These are phyloP conservation scores for Sepioteuthis lessoniana DNA, from an alignment of 2,888 invertebrate genomes.

Conservation along the genomic window DNA sequence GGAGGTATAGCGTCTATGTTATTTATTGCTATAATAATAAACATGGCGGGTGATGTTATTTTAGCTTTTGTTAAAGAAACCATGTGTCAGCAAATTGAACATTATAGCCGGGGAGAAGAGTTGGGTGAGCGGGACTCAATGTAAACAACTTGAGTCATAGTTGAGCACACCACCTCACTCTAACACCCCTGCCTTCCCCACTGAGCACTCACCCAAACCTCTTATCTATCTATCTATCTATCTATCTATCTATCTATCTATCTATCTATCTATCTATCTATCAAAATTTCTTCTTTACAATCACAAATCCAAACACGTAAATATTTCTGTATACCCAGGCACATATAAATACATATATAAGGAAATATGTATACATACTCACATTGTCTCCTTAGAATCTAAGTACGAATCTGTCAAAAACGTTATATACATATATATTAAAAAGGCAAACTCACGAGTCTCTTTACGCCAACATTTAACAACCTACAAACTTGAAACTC, in stretches of 20 bases:
- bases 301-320: too few relatives aligned
- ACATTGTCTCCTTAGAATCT: too few relatives aligned
- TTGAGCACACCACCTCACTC: neutral
- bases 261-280: neutral
- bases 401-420: too few relatives aligned
- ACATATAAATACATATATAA: too few relatives aligned
- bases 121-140: constrained; percentile 17
- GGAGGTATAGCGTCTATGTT: constrained; percentile 33
- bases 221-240: neutral
- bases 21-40: constrained; percentile 33
- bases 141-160: constrained; percentile 33
- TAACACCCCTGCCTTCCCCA: neutral
- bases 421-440: too few relatives aligned
- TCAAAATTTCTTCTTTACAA: neutral
- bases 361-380: too few relatives aligned
- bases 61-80: constrained; percentile 33
- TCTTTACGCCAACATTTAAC: too few relatives aligned
- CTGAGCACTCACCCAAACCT: neutral
- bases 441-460: too few relatives aligned
- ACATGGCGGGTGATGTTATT: constrained; percentile 33
- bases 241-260: neutral
- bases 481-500: too few relatives aligned
- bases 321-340: too few relatives aligned
- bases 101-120: constrained; percentile 33
- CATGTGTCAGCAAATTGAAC: constrained; percentile 33